phyloP scores from a whole-genome alignment of 2,113 vertebrate species.

The Petrocephalus zakoni region DNA sequence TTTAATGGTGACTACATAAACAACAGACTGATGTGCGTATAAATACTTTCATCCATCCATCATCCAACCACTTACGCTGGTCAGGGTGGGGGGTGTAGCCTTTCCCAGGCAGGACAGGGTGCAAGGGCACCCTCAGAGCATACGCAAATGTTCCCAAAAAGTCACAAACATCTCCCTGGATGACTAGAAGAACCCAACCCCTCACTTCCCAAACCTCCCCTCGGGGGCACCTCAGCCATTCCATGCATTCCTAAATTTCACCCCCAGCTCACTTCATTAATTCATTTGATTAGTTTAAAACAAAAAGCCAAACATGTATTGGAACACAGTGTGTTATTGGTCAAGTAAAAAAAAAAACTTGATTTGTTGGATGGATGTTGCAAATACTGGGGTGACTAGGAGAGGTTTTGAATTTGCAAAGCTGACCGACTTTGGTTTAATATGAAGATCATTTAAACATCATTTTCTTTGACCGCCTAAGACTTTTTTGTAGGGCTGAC shows the following conservation, averaged over 20 bases:
- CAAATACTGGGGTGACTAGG: not conserved
- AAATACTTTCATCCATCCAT: not conserved
- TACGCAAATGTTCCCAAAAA: too few species aligned
- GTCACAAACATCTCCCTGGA: not conserved
- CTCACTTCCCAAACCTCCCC: not conserved
- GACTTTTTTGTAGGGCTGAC: not conserved
- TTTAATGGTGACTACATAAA: not conserved
- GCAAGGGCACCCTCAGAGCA: too few species aligned
- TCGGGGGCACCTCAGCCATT: not conserved
- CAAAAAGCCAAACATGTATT: not conserved
- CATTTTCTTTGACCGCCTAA: not conserved
- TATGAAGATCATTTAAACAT: not conserved
- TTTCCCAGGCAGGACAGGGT: too few species aligned
- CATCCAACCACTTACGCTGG: not conserved
- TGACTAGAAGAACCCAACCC: not conserved
- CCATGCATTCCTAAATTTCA: not conserved
- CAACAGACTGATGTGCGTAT: not conserved
- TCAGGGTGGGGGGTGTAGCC: not conserved
- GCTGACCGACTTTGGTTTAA: not conserved
- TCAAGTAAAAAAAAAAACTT: not conserved
- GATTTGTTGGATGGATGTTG: not conserved
- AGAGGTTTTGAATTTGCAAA: not conserved
- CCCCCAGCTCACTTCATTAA: not conserved
- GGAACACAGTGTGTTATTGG: not conserved
- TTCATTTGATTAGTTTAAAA: not conserved